These are phyloP conservation scores for Acanthosepion lycidas DNA, from an alignment of 2,888 invertebrate species.

Conservation along the genomic window DNA sequence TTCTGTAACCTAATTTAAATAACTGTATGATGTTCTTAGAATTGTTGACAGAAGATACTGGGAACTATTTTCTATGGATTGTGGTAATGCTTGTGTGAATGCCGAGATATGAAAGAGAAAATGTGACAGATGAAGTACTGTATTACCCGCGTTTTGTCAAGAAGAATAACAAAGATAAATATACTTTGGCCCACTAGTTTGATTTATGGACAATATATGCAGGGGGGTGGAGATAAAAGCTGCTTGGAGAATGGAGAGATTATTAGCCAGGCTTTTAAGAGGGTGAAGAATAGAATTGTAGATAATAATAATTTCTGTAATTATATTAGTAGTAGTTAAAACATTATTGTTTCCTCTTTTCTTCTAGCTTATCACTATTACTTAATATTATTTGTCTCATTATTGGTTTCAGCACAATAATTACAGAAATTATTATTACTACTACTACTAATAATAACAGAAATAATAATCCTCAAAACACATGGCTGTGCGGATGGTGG, in stretches of 20 bases:
- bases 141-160: neutral
- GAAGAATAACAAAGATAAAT: slow-evolving; percentile 14
- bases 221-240: neutral
- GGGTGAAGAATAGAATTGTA: neutral
- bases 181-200: neutral
- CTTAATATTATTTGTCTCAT: too few species aligned
- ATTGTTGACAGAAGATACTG: neutral
- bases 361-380: too few species aligned
- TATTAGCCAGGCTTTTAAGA: neutral
- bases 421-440: too few species aligned
- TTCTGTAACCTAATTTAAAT: neutral
- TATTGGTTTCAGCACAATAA: too few species aligned
- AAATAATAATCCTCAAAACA: too few species aligned
- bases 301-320: neutral
- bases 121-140: neutral
- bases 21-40: neutral
- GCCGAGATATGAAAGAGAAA: neutral
- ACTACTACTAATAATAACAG: too few species aligned
- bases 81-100: neutral
- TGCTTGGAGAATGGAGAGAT: neutral
- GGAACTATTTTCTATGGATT: neutral
- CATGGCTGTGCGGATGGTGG: too few species aligned
- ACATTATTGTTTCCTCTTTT: too few species aligned
- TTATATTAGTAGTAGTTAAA: too few species aligned
- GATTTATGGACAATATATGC: neutral